Conservation (phyloP, 2,888 invertebrate species). For the Cryptus viduatorius region DNA sequence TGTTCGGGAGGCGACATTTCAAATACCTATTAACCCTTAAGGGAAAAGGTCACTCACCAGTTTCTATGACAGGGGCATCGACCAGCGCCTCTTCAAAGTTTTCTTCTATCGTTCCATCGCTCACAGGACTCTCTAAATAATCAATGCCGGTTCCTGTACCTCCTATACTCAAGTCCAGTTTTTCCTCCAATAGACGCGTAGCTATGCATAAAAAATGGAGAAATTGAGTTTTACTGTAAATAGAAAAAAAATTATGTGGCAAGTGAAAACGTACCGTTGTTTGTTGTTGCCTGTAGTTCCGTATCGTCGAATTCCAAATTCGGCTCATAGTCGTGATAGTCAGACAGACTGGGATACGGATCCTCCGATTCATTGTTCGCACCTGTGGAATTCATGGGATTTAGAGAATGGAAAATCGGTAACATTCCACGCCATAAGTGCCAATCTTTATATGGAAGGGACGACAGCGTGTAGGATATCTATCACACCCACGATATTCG, state of each 20-base stretch:
- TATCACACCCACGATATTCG: constrained; percentile 29
- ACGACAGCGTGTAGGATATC: constrained; percentile 22
- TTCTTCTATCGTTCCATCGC: constrained; percentile 95
- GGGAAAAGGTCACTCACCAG: constrained; percentile 81
- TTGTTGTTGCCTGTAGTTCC: constrained; percentile 91
- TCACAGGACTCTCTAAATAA: constrained; percentile 89
- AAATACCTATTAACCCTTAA: constrained; percentile 66
- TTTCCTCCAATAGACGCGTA: constrained; percentile 82
- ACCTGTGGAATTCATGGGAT: constrained; percentile 69
- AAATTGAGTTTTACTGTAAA: constrained; percentile 13
- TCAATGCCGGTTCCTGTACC: constrained; percentile 83
- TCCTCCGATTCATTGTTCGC: constrained; percentile 88
- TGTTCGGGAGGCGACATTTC: constrained; percentile 28
- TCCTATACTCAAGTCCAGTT: constrained; percentile 82
- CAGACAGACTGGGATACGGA: constrained; percentile 94
- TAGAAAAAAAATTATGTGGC: not conserved
- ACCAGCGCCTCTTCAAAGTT: constrained; percentile 96
- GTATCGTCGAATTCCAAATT: constrained; percentile 98
- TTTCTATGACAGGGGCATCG: constrained; percentile 86
- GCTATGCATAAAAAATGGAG: constrained; percentile 72
- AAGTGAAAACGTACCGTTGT: constrained; percentile 88
- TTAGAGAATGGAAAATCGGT: constrained; percentile 9
- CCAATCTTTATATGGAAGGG: constrained; percentile 57
- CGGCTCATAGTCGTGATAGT: constrained; percentile 97
- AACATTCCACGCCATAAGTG: not conserved